Base-by-base conservation (phyloP, 2,888 invertebrate species). In the Ectobius pallidus region DNA sequence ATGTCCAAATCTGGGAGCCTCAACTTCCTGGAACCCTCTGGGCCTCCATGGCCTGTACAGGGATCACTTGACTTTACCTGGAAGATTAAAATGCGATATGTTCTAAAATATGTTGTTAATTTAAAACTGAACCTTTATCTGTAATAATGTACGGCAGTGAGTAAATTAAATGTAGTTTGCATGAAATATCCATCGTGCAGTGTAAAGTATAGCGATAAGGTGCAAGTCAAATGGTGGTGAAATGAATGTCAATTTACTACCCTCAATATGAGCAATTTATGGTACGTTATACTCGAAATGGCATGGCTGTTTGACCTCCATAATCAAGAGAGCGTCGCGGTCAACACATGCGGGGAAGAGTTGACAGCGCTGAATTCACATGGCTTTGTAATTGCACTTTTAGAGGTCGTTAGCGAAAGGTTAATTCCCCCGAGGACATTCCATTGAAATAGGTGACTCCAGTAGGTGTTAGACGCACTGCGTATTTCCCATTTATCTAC, bases 321-420 rank as follows among this genome's bases (percentile, higher is more conserved):
- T 55, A 55, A 55, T 55, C 27, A 55, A 55, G 22, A 14, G 46
- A 46, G 18, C 18, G n/a, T 7, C 46, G n/a, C n/a, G 55, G 55
- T 55, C 55, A 55, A 9, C 27, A 11, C 25, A 27, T 9, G 55
- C 25, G 27, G 27, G 27, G 27, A 7, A 7, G 34, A n/a, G n/a
- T n/a, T n/a, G n/a, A n/a, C n/a, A 49, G 49, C 9, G 20, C 3
- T 1, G 49, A 18, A 3, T 20, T 18, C 2, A 4, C 20, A 22
- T 6, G 16, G 55, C 55, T 25, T 55, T 65, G 42, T 44, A 65
- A 65, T 65, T 65, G 65, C 63, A 63, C 63, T 63, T 63, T 63
- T 63, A 63, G 63, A 42, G 63, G 27, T 65, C 65, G 42, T 65
- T 65, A 65, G 65, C 65, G 25, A 44, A 65, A 65, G 65, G 65